Percentiles rank a stretch among this genome's conserved stretches.
These are phyloP conservation scores for Pachyrhynchus sulphureomaculatus DNA, from an alignment of 1,140 invertebrate species.

Conservation along the genomic window DNA sequence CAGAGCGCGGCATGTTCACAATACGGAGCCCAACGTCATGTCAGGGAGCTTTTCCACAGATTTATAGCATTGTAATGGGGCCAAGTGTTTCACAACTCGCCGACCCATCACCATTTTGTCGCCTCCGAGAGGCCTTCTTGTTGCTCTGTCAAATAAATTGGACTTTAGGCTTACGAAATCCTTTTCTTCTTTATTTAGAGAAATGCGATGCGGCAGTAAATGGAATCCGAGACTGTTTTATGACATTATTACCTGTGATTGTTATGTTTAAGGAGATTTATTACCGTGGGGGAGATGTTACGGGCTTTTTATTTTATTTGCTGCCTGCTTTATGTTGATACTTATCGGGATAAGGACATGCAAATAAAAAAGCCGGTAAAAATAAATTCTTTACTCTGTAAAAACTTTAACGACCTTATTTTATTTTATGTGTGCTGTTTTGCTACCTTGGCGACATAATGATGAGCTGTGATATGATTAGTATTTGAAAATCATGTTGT, in stretches of 20 bases:
- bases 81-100: conserved; percentile 51
- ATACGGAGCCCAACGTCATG: conserved; percentile 21
- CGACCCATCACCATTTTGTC: conserved; percentile 51
- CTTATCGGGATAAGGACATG: conserved; percentile 30
- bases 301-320: conserved; percentile 38
- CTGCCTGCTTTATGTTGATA: conserved; percentile 26
- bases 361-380: conserved; percentile 26
- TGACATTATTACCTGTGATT: conserved; percentile 52
- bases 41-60: conserved; percentile 34
- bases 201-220: conserved; percentile 36
- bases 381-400: conserved; percentile 13
- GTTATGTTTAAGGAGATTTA: conserved; percentile 49
- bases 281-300: conserved; percentile 37
- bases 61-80: conserved; percentile 54
- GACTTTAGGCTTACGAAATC: conserved; percentile 36
- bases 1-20: neutral
- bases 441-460: too few species aligned
- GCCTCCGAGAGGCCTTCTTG: conserved; percentile 44
- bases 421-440: too few species aligned
- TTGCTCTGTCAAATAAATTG: conserved; percentile 48
- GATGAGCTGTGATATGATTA: too few species aligned
- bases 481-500: too few species aligned
- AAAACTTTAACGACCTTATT: conserved; percentile 21
- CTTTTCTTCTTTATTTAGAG: conserved; percentile 35
- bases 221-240: conserved; percentile 48